A percentile compares a stretch with the other conserved stretches of the same genome.
These are phyloP conservation scores for Geophilus truncorum DNA, from an alignment of 2,888 invertebrate species.

Conservation along the genomic window DNA sequence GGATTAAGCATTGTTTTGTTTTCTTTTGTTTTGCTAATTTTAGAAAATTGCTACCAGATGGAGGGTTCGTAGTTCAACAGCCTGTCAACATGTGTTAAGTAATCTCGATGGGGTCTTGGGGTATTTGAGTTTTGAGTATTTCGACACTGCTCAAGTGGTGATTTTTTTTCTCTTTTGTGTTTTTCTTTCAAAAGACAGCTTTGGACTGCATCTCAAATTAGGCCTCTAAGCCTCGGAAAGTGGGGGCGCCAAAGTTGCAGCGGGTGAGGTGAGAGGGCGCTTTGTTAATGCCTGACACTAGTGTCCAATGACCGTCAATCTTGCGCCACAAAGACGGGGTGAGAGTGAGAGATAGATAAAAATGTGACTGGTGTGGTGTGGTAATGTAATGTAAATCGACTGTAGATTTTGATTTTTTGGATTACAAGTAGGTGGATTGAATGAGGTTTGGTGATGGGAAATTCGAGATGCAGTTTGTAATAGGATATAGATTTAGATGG, in stretches of 20 bases:
- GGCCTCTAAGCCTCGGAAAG: neutral
- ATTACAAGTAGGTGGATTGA: no score
- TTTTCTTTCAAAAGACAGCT: neutral
- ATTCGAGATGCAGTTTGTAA: no score
- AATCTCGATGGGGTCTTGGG: neutral
- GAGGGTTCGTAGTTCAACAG: neutral
- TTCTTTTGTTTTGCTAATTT: no score
- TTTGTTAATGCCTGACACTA: neutral
- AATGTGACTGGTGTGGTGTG: no score
- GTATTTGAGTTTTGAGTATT: neutral
- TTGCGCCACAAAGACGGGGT: neutral
- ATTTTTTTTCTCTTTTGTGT: neutral
- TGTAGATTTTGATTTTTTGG: neutral
- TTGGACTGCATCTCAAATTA: neutral
- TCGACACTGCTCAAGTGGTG: neutral
- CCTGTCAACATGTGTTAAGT: neutral
- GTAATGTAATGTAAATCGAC: no score
- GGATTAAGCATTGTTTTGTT: neutral
- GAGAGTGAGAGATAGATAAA: neutral
- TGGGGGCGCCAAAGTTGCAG: neutral
- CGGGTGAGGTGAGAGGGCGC: neutral
- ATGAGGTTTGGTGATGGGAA: no score
- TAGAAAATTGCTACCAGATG: neutral
- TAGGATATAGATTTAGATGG: no score
- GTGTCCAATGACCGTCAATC: neutral